phyloP scores from a whole-genome alignment of 2,888 invertebrate genomes.

The Aromia moschata region DNA sequence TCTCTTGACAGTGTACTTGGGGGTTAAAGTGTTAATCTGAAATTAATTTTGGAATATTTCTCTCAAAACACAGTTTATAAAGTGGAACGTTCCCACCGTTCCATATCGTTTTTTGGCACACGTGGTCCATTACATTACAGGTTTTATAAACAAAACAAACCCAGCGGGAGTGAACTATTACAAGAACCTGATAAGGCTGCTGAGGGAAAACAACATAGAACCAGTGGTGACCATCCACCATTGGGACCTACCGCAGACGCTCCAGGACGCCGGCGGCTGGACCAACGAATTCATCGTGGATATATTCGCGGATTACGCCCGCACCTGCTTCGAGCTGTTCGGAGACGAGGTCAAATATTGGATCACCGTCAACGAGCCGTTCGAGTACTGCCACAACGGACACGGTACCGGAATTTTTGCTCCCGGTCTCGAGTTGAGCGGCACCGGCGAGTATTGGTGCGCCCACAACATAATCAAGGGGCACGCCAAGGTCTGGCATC shows the following conservation, averaged over 20 bases:
- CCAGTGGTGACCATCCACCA: slow-evolving; percentile 12
- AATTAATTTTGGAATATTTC: no score
- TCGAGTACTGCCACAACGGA: neutral
- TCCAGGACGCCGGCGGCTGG: slow-evolving; percentile 5
- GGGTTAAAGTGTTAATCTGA: no score
- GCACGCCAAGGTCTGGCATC: slow-evolving; percentile 11
- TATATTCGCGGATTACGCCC: slow-evolving; percentile 5
- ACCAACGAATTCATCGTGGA: slow-evolving; percentile 8
- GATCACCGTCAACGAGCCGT: slow-evolving; percentile 11
- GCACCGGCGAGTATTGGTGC: slow-evolving; percentile 7
- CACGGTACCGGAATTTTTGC: slow-evolving; percentile 5
- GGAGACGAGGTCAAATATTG: slow-evolving; percentile 13
- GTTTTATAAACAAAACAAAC: neutral
- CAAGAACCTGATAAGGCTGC: slow-evolving; percentile 4
- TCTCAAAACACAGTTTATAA: no score
- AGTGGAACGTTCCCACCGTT: no score
- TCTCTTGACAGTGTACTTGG: no score
- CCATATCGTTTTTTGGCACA: neutral
- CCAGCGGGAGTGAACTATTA: slow-evolving; percentile 8
- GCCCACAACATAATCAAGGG: slow-evolving; percentile 17
- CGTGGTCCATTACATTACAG: neutral
- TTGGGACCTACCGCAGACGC: slow-evolving; percentile 7
- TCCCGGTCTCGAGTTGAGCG: neutral
- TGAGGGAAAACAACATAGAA: slow-evolving; percentile 7
- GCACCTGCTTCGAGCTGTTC: slow-evolving; percentile 9